Conservation (phyloP, 2,797 vertebrate species). For the Epinephelus awoara region DNA sequence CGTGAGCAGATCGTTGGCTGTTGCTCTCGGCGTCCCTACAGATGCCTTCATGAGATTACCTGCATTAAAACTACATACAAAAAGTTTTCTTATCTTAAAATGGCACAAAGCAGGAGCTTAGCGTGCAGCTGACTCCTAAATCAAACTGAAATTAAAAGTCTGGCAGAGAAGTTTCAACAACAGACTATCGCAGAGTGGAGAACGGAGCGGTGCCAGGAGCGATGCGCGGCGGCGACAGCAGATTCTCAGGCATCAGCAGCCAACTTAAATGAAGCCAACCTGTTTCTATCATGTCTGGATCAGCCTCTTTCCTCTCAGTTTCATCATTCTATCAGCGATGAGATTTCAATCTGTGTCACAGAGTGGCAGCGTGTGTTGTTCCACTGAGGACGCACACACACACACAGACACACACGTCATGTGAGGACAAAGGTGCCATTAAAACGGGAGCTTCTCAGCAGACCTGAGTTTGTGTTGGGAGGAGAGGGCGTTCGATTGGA, state of each 20-base stretch:
- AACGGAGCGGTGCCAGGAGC: constrained; percentile 35
- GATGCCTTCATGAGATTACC: constrained; percentile 39
- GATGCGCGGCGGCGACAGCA: constrained; percentile 13
- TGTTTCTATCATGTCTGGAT: constrained; percentile 23
- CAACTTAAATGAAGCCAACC: constrained; percentile 43
- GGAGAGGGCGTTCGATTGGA: not conserved
- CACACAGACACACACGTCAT: constrained; percentile 11
- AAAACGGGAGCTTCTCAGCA: not conserved
- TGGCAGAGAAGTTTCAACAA: constrained; percentile 50
- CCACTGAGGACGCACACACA: constrained; percentile 11
- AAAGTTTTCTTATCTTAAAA: constrained; percentile 48
- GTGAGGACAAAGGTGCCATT: constrained; percentile 2
- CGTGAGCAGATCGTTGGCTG: constrained; percentile 10
- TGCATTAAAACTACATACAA: constrained; percentile 30
- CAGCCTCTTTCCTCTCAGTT: constrained; percentile 38
- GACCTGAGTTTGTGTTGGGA: constrained; percentile 7
- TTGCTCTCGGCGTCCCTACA: not conserved
- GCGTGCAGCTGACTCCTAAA: constrained; percentile 27
- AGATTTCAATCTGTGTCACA: constrained; percentile 50
- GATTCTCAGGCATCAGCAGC: constrained; percentile 35
- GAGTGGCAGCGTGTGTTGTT: constrained; percentile 4
- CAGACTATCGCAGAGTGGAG: constrained; percentile 22
- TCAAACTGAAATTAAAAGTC: constrained; percentile 29
- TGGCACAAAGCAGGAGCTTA: constrained; percentile 47
- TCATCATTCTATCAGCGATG: constrained; percentile 33